Evolutionary conservation across 2,888 invertebrate species (phyloP), one percentile per base, ranked within the genome.

Genomic region (Eretmocerus hayati): DNA sequence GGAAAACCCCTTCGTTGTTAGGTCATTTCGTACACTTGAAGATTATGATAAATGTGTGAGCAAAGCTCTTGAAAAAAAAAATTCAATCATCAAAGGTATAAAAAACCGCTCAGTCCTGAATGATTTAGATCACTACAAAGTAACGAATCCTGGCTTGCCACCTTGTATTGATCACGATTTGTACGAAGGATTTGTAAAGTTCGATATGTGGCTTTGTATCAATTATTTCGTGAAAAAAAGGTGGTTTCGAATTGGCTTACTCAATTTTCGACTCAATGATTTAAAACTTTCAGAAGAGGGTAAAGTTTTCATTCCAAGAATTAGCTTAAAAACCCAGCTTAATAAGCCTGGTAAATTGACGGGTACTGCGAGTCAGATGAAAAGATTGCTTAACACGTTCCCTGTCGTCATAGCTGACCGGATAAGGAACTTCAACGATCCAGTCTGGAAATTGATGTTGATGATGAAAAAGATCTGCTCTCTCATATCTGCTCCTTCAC

Each of bases 391-490:
- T 13, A 22, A n/a, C 2, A 22, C 42, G 16, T 48, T 52, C 22
- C 37, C 48, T 18, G 11, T 46, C 23, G 42, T 39, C 15, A 26
- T 48, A 20, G 31, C 18, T 8, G 26, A 42, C 26, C 11, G 16
- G 5, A 46, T 48, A 31, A 30, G 33, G 39, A 35, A 52, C 22
- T 43, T 32, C 19, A 23, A 26, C 2, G 39, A 48, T 20, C 4
- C 18, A 6, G 46, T 48, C 11, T 52, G 48, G 48, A 15, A 41
- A 48, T 48, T 52, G 52, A 30, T 52, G 13, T 35, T 48, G 19
- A 19, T 21, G 26, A 30, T 48, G 11, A 19, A 42, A 19, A 19
- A 48, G 18, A 20, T 48, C 16, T 37, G 32, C 35, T 13, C 15
- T 21, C 19, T 45, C n/a, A 32, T 45, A 16, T 49, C 36, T 32